Percentiles rank a stretch among this genome's conserved stretches.
phyloP scores from a whole-genome alignment of 2,113 vertebrate genomes.

The Ciconia maguari region DNA sequence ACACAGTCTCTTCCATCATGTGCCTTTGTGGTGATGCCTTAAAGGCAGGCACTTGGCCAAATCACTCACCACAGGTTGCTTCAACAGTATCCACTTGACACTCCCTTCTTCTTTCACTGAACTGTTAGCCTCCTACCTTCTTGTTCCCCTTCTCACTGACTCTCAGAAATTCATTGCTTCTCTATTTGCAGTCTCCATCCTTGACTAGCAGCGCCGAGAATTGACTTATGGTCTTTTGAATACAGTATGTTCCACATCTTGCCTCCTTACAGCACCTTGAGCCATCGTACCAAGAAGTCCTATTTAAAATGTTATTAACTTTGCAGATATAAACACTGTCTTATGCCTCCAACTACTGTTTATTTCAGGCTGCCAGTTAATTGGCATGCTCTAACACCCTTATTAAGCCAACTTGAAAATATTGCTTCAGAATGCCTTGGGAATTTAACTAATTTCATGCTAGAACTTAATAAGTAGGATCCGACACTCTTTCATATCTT shows the following conservation, averaged over 20 bases:
- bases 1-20: not conserved
- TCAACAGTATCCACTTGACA: not conserved
- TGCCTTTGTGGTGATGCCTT: not conserved
- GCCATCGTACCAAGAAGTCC: conserved; percentile 70
- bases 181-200: conserved; percentile 64
- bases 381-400: conserved; percentile 70
- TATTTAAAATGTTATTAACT: conserved; percentile 78
- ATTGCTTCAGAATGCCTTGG: conserved; percentile 74
- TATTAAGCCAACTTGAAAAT: conserved; percentile 72
- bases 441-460: conserved; percentile 80
- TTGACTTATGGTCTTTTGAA: conserved; percentile 64
- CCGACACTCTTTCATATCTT: conserved; percentile 74
- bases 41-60: not conserved
- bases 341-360: conserved; percentile 68
- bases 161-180: conserved; percentile 60
- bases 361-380: conserved; percentile 73
- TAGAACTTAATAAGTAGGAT: conserved; percentile 77
- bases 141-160: not conserved
- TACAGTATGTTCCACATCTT: conserved; percentile 57
- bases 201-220: conserved; percentile 70
- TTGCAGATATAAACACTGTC: conserved; percentile 69
- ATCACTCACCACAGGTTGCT: not conserved
- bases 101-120: not conserved
- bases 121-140: not conserved
- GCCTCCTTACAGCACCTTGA: conserved; percentile 49